Percentiles rank a stretch among this genome's conserved stretches.
phyloP scores from a whole-genome alignment of 2,888 invertebrate species.

The Bimastos eiseni region DNA sequence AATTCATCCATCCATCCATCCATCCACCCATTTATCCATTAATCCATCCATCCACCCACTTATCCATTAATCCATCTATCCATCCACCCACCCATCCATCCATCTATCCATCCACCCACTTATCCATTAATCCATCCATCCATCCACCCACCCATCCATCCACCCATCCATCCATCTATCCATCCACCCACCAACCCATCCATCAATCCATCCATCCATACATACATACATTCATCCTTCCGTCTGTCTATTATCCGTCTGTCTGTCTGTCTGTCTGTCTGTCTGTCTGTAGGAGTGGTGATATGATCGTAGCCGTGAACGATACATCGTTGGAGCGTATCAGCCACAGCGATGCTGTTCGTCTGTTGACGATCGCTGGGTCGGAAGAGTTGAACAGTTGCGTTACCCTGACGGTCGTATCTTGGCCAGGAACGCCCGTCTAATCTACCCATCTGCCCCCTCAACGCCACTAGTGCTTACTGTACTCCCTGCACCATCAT shows the following conservation, averaged over 20 bases:
- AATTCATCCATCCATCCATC: not conserved
- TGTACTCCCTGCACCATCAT: no score
- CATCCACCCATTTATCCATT: not conserved
- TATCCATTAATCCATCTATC: not conserved
- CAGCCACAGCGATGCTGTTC: slow-evolving; percentile 62
- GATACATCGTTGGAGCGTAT: slow-evolving; percentile 61
- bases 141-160: no score
- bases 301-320: slow-evolving; percentile 63
- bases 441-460: slow-evolving; percentile 42
- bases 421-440: slow-evolving; percentile 64
- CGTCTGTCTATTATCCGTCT: no score
- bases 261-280: no score
- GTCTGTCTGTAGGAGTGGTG: slow-evolving; percentile 61
- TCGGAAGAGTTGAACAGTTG: slow-evolving; percentile 55
- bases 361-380: slow-evolving; percentile 60
- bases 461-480: no score
- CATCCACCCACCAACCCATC: no score
- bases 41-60: not conserved
- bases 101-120: no score
- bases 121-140: no score
- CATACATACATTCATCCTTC: not conserved
- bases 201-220: not conserved
- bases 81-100: no score
- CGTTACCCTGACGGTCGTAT: slow-evolving; percentile 62
- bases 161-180: not conserved